Base-by-base conservation (phyloP, 1,140 invertebrate species). In the Nylanderia fulva region DNA sequence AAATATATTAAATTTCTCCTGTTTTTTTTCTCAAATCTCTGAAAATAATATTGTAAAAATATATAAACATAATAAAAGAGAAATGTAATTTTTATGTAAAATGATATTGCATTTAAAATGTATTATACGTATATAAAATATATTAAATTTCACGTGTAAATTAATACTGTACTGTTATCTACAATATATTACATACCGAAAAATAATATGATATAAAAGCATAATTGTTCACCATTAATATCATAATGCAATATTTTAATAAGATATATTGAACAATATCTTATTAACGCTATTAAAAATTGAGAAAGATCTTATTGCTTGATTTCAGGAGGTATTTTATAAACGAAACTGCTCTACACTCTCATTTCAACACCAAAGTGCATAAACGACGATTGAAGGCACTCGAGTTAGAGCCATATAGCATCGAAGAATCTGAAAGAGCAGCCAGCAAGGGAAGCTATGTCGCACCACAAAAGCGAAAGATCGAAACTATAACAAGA, bases 361-460 rank as follows among this genome's bases (percentile, higher is more conserved):
- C 97, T 89, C 98, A 99, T 95, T 98, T 98, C 90, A 96, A 96
- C 89, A 97, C 97, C 0, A 99, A 99, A 95, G 93, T 97, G 9
- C 99, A 99, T 91, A 99, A 99, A 94, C 96, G 98, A 88, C 96
- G 98, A 82, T 92, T 99, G 64, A 99, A 99, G 94, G 98, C 98
- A 0, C 94, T 99, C n/a, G 97, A 99, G 94, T 88, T 96, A 60
- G 98, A 99, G 93, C 98, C 98, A 0, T 99, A 99, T 92, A 97
- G 96, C 24, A 97, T 99, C 83, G 97, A 98, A 94, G 99, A 99
- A 90, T 98, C 98, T 0, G 98, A 99, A 93, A 95, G 97, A 90
- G 98, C 98, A 8, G 98, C 98, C 42, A 98, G 98, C 24, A 96
- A 97, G 86, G 98, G 98, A 56, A 98, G 95, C 90, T 99, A 97